These are phyloP conservation scores for Popillia japonica DNA, from an alignment of 1,140 invertebrate species.

Conservation along the genomic window DNA sequence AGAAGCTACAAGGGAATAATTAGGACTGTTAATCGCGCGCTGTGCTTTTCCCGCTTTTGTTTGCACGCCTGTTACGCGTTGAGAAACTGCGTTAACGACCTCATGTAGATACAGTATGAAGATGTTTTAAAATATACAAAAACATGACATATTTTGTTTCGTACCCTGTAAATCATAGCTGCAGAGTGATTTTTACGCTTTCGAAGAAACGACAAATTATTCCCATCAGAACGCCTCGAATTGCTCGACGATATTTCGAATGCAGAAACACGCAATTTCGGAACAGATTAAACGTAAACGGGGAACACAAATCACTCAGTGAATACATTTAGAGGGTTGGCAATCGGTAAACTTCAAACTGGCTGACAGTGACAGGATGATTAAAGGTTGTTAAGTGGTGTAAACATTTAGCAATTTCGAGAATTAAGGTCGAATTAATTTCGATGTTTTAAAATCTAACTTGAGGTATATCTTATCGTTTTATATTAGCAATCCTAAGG, in stretches of 20 bases:
- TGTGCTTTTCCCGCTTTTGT: neutral
- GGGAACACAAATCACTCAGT: neutral
- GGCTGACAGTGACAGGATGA: slow-evolving; percentile 12
- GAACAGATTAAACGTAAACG: neutral
- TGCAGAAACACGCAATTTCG: neutral
- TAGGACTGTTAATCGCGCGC: too few relatives aligned
- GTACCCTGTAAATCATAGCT: too few relatives aligned
- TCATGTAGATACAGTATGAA: too few relatives aligned
- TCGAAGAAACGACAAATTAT: too few relatives aligned
- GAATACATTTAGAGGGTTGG: slow-evolving; percentile 2
- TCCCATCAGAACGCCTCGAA: too few relatives aligned
- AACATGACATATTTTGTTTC: too few relatives aligned
- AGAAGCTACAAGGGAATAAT: neutral
- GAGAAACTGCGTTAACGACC: too few relatives aligned
- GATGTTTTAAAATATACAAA: too few relatives aligned
- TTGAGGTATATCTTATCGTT: too few relatives aligned
- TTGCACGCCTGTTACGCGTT: neutral
- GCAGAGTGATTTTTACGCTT: too few relatives aligned
- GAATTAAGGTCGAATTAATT: neutral
- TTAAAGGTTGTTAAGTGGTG: neutral
- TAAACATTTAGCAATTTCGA: neutral
- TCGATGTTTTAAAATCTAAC: too few relatives aligned
- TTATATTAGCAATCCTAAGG: too few relatives aligned
- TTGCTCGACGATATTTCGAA: neutral
- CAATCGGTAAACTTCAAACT: slow-evolving; percentile 4